Evolutionary conservation across 2,797 vertebrate species (phyloP), one percentile per base, ranked within the genome.

Genomic region (Coranthus polyacanthus): DNA sequence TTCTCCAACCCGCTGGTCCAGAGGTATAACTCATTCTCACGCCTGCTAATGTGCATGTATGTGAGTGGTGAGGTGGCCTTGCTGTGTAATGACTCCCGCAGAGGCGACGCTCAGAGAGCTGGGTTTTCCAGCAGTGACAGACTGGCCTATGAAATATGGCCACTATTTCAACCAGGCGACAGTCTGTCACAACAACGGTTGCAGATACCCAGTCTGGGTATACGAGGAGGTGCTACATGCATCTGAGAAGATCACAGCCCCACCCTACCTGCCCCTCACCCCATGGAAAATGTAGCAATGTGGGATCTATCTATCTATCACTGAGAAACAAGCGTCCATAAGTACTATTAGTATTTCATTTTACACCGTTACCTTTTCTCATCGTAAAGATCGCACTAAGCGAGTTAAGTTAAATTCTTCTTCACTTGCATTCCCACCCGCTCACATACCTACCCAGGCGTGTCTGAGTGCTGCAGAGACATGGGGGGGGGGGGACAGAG

Each of bases 81-180:
- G 74, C 69, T 54, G 72, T 46, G 79, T 83, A 78, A 87, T 83
- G 81, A 78, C 68, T 85, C 69, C 75, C 66, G 78, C 85, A 85
- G 71, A 81, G 72, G 39, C 51, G 49, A 64, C 10, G 68, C 75
- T 54, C 62, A 57, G 49, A 41, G 38, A 54, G 47, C 7, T n/a
- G 1, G n/a, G 51, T 41, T 57, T 61, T 54, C 50, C 59, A 44
- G 75, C 55, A 32, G 51, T 74, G 72, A 84, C 79, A 70, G 58
- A 74, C 54, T 1, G 52, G 37, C 52, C 73, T 18, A 57, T 90
- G 79, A 89, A 85, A 88, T 88, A 89, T 68, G 57, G 74, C 61
- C 42, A 55, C 70, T 42, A 71, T 78, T 87, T 82, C 71, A 54
- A 51, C 51, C 52, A 55, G 46, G 68, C 66, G 24, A 62, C 79